Evolutionary conservation across 1,140 invertebrate genomes (phyloP).

Genomic region (Drosophila malerkotliana): DNA sequence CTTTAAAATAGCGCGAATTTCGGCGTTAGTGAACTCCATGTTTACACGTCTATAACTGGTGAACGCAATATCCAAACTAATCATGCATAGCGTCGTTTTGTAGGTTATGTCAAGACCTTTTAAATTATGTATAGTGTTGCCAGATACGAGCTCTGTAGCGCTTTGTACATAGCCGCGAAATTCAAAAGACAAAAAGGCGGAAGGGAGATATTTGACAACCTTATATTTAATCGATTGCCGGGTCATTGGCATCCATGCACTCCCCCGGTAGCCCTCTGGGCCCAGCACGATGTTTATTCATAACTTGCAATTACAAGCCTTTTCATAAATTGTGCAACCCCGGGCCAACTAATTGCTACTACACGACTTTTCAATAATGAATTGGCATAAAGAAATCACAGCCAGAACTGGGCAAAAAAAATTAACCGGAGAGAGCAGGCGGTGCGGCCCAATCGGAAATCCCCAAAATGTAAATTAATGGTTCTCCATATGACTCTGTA

Average conservation of each 20-base stretch:
- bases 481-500: slow-evolving; percentile 54
- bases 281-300: slow-evolving; percentile 10
- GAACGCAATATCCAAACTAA: too few species aligned
- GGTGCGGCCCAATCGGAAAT: slow-evolving; percentile 50
- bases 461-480: slow-evolving; percentile 79
- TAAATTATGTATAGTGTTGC: too few species aligned
- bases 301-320: slow-evolving; percentile 37
- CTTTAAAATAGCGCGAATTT: too few species aligned
- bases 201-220: too few species aligned
- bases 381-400: slow-evolving; percentile 51
- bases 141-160: too few species aligned
- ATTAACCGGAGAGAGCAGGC: neutral
- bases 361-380: slow-evolving; percentile 75
- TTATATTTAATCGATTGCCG: slow-evolving; percentile 38
- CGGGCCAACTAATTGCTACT: slow-evolving; percentile 53
- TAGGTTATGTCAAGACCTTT: too few species aligned
- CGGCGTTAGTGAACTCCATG: too few species aligned
- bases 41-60: too few species aligned
- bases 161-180: too few species aligned
- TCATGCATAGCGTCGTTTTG: too few species aligned
- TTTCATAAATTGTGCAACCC: slow-evolving; percentile 38
- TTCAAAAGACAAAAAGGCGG: too few species aligned
- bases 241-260: slow-evolving; percentile 31
- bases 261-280: neutral
- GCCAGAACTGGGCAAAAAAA: neutral